These are phyloP conservation scores for Emesis furor DNA, from an alignment of 2,888 invertebrate species.

Conservation along the genomic window DNA sequence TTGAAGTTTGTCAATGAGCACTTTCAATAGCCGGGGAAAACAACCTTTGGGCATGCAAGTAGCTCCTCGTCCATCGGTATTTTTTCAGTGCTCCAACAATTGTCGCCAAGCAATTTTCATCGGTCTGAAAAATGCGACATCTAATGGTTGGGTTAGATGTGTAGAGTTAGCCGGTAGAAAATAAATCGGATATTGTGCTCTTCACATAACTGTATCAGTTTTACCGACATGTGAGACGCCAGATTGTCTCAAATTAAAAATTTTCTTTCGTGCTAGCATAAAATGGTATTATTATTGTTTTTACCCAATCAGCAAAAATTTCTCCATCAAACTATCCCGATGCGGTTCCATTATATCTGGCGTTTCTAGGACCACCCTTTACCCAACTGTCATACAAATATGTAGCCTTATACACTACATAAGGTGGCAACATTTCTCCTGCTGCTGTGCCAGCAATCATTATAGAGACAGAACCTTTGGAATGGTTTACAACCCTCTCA, in stretches of 20 bases:
- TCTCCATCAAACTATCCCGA: slow-evolving; percentile 79
- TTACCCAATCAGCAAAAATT: slow-evolving; percentile 29
- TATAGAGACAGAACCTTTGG: slow-evolving; percentile 78
- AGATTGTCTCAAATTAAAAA: slow-evolving; percentile 16
- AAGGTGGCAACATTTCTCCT: slow-evolving; percentile 75
- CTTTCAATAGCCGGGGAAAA: slow-evolving; percentile 57
- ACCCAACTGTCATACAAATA: slow-evolving; percentile 81
- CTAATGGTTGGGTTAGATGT: slow-evolving; percentile 30
- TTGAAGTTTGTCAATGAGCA: slow-evolving; percentile 45
- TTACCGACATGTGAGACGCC: background rate
- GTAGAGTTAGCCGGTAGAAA: slow-evolving; percentile 11
- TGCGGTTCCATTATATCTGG: slow-evolving; percentile 76
- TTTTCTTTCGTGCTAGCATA: slow-evolving; percentile 9
- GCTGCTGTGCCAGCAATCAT: slow-evolving; percentile 81
- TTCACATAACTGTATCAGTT: slow-evolving; percentile 5
- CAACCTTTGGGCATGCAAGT: slow-evolving; percentile 62
- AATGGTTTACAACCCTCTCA: slow-evolving; percentile 67
- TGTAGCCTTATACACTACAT: slow-evolving; percentile 83
- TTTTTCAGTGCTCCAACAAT: slow-evolving; percentile 60
- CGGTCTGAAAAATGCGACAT: slow-evolving; percentile 17
- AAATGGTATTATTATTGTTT: background rate
- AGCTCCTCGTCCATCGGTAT: slow-evolving; percentile 46
- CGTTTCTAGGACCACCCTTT: slow-evolving; percentile 78
- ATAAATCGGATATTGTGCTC: slow-evolving; percentile 7
- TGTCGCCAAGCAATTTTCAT: slow-evolving; percentile 57